Evolutionary conservation across 2,113 vertebrate species (phyloP), one percentile per base, ranked within the genome.

Genomic region (Malurus alboscapulatus): DNA sequence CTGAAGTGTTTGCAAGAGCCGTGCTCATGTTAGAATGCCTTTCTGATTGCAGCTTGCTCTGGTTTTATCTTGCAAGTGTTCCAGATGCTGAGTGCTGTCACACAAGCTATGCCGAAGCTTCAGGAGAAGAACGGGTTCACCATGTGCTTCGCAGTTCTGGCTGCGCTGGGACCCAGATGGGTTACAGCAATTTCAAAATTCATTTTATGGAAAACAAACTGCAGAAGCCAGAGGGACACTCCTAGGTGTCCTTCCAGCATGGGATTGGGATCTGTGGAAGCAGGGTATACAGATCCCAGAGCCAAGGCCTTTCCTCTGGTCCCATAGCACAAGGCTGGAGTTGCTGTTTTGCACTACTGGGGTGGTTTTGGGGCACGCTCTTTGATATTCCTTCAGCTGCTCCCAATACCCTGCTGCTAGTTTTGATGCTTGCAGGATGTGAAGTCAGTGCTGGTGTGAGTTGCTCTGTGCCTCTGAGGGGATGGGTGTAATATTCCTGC

Each of bases 371-470:
- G 45, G 32, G 22, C 40, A 47, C 0, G 0, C 21, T 62, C 32
- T 47, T 81, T 0, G 0, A 12, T 42, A 12, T 14, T 36, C 22
- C 12, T n/a, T 19, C 14, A 27, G 14, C 47, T 51, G 55, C 2
- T 10, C 54, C 47, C 18, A 8, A 2, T 45, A 36, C 44, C 26
- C 32, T 50, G 3, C 61, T 47, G 36, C 68, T 86, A 62, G 10
- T 51, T 89, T 63, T 77, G 65, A 14, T 36, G 65, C 32, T 80
- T 75, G 29, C 30, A 4, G 44, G 26, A 32, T 81, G n/a, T 71
- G 57, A 71, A 76, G 63, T 86, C 68, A 83, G 58, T 10, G 34
- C n/a, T 91, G 25, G 22, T 19, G 3, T 91, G 94, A 92, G 44
- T 94, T 29, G 27, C 20, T 48, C 19, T n/a, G 50, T 87, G 50